A percentile compares a stretch with the other conserved stretches of the same genome.
phyloP scores from a whole-genome alignment of 2,888 invertebrate genomes.

The Corbicula japonica region DNA sequence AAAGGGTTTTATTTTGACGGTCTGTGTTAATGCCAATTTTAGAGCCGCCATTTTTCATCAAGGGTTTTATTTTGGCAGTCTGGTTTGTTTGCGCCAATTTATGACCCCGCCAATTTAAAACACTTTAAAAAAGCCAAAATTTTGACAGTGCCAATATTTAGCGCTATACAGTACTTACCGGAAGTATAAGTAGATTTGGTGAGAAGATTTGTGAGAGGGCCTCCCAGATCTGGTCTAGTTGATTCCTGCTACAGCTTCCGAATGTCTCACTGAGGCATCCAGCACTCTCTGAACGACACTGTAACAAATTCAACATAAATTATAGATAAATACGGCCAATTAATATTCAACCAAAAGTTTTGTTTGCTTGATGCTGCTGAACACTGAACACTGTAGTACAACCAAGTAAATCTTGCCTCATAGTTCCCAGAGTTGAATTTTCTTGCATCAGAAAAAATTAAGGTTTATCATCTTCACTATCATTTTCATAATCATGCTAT shows the following conservation, averaged over 20 bases:
- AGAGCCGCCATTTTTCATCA: background rate
- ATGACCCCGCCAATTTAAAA: background rate
- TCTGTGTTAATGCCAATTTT: background rate
- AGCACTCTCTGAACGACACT: conserved; percentile 38
- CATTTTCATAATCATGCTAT: no score
- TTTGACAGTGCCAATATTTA: background rate
- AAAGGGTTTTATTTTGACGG: background rate
- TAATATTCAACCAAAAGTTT: background rate
- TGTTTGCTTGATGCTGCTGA: background rate
- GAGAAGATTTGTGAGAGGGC: background rate
- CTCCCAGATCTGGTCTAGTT: conserved; percentile 54
- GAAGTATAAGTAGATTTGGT: background rate
- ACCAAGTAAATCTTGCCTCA: no score
- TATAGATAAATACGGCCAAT: no score
- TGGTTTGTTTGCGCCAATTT: no score
- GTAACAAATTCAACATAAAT: conserved; percentile 9
- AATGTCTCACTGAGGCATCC: conserved; percentile 46
- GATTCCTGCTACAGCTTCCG: conserved; percentile 56
- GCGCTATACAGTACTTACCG: background rate
- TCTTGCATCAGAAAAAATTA: background rate
- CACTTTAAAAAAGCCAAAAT: background rate
- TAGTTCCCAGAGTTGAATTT: background rate
- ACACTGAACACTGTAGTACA: no score
- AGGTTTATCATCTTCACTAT: background rate
- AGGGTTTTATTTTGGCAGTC: no score